Conservation (phyloP, 1,140 invertebrate species). For the Aphis gossypii region DNA sequence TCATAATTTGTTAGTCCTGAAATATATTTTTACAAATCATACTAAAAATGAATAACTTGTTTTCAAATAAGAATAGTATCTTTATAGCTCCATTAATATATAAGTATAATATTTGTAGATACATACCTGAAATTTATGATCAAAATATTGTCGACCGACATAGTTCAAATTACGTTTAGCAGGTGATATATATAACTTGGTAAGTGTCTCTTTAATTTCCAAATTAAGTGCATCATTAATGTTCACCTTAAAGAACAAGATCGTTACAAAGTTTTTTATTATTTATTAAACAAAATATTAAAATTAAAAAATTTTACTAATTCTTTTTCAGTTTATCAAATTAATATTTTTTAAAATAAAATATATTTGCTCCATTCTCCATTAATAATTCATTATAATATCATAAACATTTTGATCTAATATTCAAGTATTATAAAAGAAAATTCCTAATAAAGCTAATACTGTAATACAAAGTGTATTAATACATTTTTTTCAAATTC, state of each 20-base stretch:
- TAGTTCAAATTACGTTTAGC: background rate
- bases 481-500: background rate
- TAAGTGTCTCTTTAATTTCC: background rate
- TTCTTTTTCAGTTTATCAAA: too few species aligned
- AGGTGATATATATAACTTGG: background rate
- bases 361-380: too few species aligned
- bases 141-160: background rate
- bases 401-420: background rate
- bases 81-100: background rate
- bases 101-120: background rate
- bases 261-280: background rate
- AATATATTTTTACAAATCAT: background rate
- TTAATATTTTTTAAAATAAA: too few species aligned
- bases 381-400: background rate
- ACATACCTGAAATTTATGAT: slow-evolving; percentile 14
- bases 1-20: background rate
- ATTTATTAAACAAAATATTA: background rate
- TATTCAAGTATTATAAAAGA: background rate
- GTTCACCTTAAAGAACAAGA: background rate
- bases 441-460: background rate
- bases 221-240: background rate
- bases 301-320: background rate
- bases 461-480: background rate
- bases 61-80: background rate
- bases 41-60: background rate